Conservation (phyloP, 2,797 vertebrate species). For the Meda fulgida region DNA sequence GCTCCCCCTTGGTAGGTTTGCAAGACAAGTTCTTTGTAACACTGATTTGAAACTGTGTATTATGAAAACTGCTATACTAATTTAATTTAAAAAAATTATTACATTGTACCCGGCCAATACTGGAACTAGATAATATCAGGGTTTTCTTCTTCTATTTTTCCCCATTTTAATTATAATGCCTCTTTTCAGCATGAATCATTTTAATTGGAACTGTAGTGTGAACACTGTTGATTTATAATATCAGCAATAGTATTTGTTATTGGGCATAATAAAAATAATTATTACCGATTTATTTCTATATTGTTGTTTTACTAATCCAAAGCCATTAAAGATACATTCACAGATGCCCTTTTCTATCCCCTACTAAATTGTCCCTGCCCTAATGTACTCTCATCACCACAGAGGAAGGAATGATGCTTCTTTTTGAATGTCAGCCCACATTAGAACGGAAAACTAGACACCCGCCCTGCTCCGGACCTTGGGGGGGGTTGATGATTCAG, state of each 20-base stretch:
- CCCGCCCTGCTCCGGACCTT: slow-evolving; percentile 15
- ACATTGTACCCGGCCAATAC: background rate
- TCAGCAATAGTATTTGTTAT: background rate
- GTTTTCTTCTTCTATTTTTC: background rate
- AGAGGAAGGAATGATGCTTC: slow-evolving; percentile 27
- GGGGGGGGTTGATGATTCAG: slow-evolving; percentile 49
- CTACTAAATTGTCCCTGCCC: background rate
- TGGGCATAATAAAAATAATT: background rate
- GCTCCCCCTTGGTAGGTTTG: background rate
- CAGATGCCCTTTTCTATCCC: background rate
- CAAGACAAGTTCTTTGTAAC: background rate
- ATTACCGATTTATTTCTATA: background rate
- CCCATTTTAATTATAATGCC: background rate
- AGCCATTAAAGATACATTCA: background rate
- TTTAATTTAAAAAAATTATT: background rate
- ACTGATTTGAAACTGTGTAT: background rate
- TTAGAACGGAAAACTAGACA: slow-evolving; percentile 41
- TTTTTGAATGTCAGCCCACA: slow-evolving; percentile 35
- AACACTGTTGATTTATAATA: background rate
- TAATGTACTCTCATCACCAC: slow-evolving; percentile 29
- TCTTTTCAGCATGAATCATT: background rate
- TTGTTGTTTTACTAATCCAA: slow-evolving; percentile 4
- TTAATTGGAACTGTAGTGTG: slow-evolving; percentile 7
- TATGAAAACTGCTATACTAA: background rate
- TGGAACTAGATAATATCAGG: background rate